Conservation (phyloP, 2,113 vertebrate genomes). For the Plecotus auritus region DNA sequence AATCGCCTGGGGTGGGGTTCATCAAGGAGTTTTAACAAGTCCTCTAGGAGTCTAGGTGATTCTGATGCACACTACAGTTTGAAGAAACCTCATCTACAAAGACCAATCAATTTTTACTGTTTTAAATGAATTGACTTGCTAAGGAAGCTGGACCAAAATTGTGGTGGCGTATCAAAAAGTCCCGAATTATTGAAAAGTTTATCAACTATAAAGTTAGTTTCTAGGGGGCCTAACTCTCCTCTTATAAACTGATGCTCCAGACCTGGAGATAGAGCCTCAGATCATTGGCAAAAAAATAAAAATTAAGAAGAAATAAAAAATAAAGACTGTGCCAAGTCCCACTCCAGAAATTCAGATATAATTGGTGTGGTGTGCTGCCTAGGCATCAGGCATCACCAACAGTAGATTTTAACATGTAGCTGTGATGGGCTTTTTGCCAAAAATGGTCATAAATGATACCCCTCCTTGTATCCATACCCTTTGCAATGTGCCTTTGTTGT, state of each 20-base stretch:
- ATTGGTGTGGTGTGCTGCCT: not conserved
- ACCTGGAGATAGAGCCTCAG: not conserved
- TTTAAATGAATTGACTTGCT: not conserved
- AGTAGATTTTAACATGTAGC: not conserved
- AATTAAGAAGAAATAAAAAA: not conserved
- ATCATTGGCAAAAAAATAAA: not conserved
- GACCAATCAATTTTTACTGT: not conserved
- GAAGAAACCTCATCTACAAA: not conserved
- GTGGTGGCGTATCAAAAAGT: not conserved
- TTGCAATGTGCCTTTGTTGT: not conserved
- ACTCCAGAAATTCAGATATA: not conserved
- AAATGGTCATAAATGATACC: not conserved
- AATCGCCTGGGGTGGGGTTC: not conserved
- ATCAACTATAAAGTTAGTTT: not conserved
- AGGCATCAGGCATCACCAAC: not conserved
- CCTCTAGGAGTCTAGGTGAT: not conserved
- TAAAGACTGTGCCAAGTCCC: not conserved
- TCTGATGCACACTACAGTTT: not conserved
- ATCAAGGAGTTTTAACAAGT: not conserved
- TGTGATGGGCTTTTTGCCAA: not conserved
- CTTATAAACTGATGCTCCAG: not conserved
- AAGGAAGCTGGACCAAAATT: not conserved
- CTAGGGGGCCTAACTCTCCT: not conserved
- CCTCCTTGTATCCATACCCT: not conserved
- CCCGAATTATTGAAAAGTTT: not conserved